phyloP scores from a whole-genome alignment of 2,797 vertebrate genomes.

The Pristis pectinata region DNA sequence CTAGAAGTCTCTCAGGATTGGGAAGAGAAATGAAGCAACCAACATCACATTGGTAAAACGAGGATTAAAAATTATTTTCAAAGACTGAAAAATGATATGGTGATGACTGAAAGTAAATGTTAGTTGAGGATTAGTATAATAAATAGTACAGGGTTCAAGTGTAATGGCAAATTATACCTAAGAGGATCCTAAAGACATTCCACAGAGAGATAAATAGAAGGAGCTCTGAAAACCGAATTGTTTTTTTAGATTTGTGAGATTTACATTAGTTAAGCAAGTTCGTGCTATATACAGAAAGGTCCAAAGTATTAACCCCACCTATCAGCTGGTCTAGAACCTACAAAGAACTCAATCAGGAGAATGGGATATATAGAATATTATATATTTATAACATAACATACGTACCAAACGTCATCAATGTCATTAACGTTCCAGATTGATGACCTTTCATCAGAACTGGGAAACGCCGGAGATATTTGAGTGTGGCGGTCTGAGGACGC shows the following conservation, averaged over 20 bases:
- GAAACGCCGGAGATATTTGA: no score
- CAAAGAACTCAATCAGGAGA: no score
- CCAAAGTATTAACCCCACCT: no score
- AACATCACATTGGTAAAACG: not conserved
- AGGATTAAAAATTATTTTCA: not conserved
- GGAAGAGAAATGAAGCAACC: not conserved
- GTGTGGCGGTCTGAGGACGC: no score
- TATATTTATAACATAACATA: no score
- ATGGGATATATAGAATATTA: no score
- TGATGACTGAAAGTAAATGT: not conserved
- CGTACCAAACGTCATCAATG: no score
- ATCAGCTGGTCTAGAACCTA: no score
- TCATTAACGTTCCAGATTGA: no score
- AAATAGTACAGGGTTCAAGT: not conserved
- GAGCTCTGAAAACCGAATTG: not conserved
- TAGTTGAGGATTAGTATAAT: not conserved
- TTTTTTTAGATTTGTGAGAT: not conserved
- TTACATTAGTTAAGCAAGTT: no score
- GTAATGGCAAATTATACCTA: not conserved
- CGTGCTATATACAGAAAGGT: no score
- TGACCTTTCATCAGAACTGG: no score
- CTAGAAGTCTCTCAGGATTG: not conserved
- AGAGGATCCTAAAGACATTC: not conserved
- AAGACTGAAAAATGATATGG: not conserved
- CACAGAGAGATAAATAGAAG: not conserved